Base-by-base conservation (phyloP, 2,888 invertebrate species). In the Smittia aterrima region DNA sequence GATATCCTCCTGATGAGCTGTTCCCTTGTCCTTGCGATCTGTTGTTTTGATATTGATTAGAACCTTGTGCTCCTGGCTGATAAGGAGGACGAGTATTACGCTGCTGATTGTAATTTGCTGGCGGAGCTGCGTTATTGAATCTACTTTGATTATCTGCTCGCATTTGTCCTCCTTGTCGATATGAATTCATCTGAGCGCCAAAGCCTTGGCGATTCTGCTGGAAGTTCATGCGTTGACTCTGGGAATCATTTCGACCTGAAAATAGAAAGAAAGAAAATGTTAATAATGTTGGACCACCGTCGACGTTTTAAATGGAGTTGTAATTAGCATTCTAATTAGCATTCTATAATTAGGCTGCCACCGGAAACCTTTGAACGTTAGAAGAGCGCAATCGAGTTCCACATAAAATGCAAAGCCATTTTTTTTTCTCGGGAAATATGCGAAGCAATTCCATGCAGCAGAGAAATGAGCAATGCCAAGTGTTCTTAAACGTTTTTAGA, bases 191-290 rank as follows among this genome's bases (percentile, higher is more conserved):
- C 27, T 64, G 64, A n/a, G 16, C 1, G 24, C 64, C 27, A 16
- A 66, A 66, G 7, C 66, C 66, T 27, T 64, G 20, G 1, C 53
- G 68, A 25, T 70, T 70, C 22, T 38, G 41, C 38, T 40, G 67
- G 7, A 27, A 38, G 25, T 22, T 22, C n/a, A 11, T 7, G 13
- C 40, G n/a, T 9, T 40, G 41, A 24, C 72, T 38, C 40, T 72
- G 72, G 27, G 53, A 58, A 25, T 72, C 24, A 27, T 72, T 72
- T 16, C 72, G 72, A 40, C 53, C 72, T 72, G 72, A 1, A 62
- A 62, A 38, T n/a, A n/a, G n/a, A n/a, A n/a, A n/a, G n/a, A n/a
- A n/a, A n/a, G n/a, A n/a, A n/a, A 64, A 24, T 64, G 62, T 47
- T 47, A 47, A 47, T 16, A 58, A 58, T 58, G 1, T 58, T 18